Base-by-base conservation (phyloP, 2,888 invertebrate genomes). In the Disparrhopalites patrizii region DNA sequence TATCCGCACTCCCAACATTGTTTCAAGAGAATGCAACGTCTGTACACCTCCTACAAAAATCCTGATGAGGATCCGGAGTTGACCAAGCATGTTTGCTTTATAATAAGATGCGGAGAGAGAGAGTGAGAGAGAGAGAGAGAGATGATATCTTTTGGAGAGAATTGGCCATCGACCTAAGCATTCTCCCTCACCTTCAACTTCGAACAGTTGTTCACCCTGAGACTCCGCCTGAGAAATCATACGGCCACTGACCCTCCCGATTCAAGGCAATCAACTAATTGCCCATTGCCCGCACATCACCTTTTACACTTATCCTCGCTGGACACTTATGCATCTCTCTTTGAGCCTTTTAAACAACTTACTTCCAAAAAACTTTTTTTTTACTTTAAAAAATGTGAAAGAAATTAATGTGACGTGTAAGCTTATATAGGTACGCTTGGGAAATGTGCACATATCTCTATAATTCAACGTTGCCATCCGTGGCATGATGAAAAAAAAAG, bases 221-320 rank as follows among this genome's bases (percentile, higher is more conserved):
- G 55, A 67, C 67, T 62, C 65, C 56, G 67, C 61, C 64, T 67
- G 68, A 70, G 69, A 70, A 69, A 71, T 72, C 65, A 68, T 67
- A 67, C 71, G 73, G 73, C 67, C 73, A 72, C 68, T 72, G 72
- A 73, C 73, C 73, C 71, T 71, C 67, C 73, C 68, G 66, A 70
- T 72, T 73, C 73, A 73, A 73, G 73, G 73, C 71, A 73, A 73
- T 70, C 72, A 68, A 69, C 72, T 71, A 72, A 71, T 70, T 72
- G 47, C 60, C 60, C 57, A 64, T 69, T 66, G 66, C 66, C 68
- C 70, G 63, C 65, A 67, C 65, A 63, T 68, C 70, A 70, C 70
- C 70, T 68, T 70, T 68, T 51, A 54, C 52, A 62, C 65, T 65
- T 31, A 58, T 40, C 23, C 56, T 47, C 61, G 10, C 61, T 61